These are phyloP conservation scores for Tuberolachnus salignus DNA, from an alignment of 2,888 invertebrate genomes.

Conservation along the genomic window DNA sequence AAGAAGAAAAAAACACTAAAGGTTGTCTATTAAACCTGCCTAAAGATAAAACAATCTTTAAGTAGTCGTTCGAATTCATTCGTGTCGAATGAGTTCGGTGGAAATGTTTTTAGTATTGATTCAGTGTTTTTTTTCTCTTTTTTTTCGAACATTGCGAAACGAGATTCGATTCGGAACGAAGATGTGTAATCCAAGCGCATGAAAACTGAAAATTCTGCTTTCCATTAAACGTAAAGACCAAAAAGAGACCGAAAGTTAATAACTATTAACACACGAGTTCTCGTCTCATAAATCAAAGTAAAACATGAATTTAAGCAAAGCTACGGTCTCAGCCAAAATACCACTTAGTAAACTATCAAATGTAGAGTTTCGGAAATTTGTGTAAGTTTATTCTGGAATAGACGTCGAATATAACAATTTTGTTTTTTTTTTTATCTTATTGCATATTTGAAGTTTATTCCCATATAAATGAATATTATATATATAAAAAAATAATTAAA, in stretches of 20 bases:
- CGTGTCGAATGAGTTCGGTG: not conserved
- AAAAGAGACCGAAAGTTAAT: constrained; percentile 6
- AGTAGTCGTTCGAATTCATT: too few relatives aligned
- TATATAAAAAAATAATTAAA: too few relatives aligned
- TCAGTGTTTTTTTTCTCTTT: not conserved
- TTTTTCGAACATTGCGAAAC: constrained; percentile 16
- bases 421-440: too few relatives aligned
- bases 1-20: too few relatives aligned
- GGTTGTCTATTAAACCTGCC: too few relatives aligned
- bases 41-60: too few relatives aligned
- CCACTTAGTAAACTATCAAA: constrained; percentile 1
- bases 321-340: not conserved
- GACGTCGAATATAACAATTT: too few relatives aligned
- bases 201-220: constrained; percentile 16
- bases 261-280: not conserved
- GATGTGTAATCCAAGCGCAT: constrained; percentile 12
- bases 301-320: not conserved
- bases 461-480: too few relatives aligned
- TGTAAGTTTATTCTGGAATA: not conserved
- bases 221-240: constrained; percentile 17
- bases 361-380: not conserved
- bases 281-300: constrained; percentile 2
- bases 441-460: too few relatives aligned
- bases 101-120: constrained; percentile 17
- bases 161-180: not conserved